A percentile compares a stretch with the other conserved stretches of the same genome.
phyloP scores from a whole-genome alignment of 1,140 invertebrate species.

The Solenopsis invicta region DNA sequence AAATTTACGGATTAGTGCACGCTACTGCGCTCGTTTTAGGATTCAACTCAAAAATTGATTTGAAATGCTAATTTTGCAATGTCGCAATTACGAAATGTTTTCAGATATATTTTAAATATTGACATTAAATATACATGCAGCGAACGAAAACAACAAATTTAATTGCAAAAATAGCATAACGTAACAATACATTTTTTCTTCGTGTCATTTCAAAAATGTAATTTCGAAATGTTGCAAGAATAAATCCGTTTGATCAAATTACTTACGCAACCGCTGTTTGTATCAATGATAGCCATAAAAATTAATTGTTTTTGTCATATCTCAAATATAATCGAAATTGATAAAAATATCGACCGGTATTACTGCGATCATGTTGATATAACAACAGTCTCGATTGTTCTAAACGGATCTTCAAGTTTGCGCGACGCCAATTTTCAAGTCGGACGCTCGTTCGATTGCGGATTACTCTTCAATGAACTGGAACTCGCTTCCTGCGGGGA shows the following conservation, averaged over 20 bases:
- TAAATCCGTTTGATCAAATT: not conserved
- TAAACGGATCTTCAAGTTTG: constrained; percentile 19
- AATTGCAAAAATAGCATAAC: not conserved
- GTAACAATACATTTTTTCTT: not conserved
- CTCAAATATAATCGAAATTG: not conserved
- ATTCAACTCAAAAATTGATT: not conserved
- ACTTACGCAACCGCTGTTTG: not conserved
- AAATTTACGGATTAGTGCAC: not conserved
- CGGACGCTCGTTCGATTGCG: not conserved
- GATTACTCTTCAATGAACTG: constrained; percentile 59
- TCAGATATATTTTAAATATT: constrained; percentile 16
- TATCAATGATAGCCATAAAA: not conserved
- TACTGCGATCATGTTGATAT: not conserved
- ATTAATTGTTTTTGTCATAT: constrained; percentile 9
- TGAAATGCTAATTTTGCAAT: not conserved
- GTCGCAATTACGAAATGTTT: not conserved
- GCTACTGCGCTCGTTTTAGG: not conserved
- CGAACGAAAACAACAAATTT: not conserved
- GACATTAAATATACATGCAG: not conserved
- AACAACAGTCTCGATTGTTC: not conserved
- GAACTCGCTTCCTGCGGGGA: constrained; percentile 38
- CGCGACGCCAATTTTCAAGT: constrained; percentile 16
- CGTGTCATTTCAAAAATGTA: not conserved
- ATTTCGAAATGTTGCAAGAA: not conserved
- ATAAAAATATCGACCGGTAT: not conserved